Percentiles rank a stretch among this genome's conserved stretches.
These are phyloP conservation scores for Stomatorhinus walkeri DNA, from an alignment of 2,797 vertebrate species.

Conservation along the genomic window DNA sequence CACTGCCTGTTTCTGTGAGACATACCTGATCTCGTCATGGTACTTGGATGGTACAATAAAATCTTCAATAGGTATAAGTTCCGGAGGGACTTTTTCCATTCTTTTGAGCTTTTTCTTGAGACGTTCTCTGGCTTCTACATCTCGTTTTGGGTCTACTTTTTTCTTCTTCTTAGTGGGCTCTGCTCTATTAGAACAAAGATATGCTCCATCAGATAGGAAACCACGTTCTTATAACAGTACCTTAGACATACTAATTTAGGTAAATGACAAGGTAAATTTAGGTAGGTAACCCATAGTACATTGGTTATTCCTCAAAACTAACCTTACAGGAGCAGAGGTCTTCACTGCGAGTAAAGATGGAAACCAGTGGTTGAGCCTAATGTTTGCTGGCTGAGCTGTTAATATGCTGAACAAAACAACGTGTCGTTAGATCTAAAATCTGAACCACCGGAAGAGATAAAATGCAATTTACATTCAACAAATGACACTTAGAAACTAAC, in stretches of 20 bases:
- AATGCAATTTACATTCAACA: background rate
- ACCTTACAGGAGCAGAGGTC: slow-evolving; percentile 75
- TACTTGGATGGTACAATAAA: slow-evolving; percentile 64
- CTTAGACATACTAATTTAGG: background rate
- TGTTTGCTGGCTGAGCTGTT: slow-evolving; percentile 39
- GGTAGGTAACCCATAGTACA: slow-evolving; percentile 14
- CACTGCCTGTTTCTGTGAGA: background rate
- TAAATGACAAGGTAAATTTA: background rate
- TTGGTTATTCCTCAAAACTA: background rate
- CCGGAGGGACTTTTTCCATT: slow-evolving; percentile 73
- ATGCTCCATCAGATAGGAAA: background rate
- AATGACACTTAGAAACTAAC: background rate
- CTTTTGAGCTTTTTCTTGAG: slow-evolving; percentile 80
- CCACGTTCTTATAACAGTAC: background rate
- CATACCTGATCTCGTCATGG: slow-evolving; percentile 71
- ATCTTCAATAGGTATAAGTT: slow-evolving; percentile 90
- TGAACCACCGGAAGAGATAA: background rate
- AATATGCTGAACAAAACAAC: slow-evolving; percentile 48
- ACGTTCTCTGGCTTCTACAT: slow-evolving; percentile 71
- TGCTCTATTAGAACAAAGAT: slow-evolving; percentile 53
- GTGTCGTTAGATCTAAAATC: background rate
- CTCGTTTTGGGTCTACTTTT: slow-evolving; percentile 75
- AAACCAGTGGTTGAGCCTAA: slow-evolving; percentile 63
- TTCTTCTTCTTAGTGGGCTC: slow-evolving; percentile 85
- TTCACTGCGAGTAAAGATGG: slow-evolving; percentile 62